Conservation (phyloP, 2,888 invertebrate species). For the Cetonia aurata region DNA sequence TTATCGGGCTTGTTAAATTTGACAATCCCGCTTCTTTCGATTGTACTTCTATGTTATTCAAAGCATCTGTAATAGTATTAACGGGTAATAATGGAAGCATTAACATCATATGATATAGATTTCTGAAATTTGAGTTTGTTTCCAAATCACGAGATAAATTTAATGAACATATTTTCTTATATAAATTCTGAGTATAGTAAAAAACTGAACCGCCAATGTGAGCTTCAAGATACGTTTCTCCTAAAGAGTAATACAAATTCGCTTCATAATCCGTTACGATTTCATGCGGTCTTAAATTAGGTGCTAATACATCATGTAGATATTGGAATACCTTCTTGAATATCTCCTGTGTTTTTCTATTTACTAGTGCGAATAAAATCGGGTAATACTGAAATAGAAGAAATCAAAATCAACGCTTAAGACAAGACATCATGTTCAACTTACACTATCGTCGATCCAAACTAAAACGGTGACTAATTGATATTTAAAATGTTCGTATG, state of each 20-base stretch:
- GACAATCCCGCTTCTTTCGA: constrained; percentile 57
- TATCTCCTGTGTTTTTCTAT: constrained; percentile 59
- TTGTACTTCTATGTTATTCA: constrained; percentile 61
- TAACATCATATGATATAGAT: constrained; percentile 63
- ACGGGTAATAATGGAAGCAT: constrained; percentile 64
- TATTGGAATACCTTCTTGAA: constrained; percentile 60
- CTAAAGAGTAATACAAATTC: constrained; percentile 62
- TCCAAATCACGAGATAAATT: constrained; percentile 60
- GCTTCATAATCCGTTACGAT: constrained; percentile 64
- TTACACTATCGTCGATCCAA: constrained; percentile 62
- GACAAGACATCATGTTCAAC: constrained; percentile 47
- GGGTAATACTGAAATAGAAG: constrained; percentile 60
- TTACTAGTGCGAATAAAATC: constrained; percentile 60
- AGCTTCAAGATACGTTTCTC: constrained; percentile 61
- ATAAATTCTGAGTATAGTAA: constrained; percentile 63
- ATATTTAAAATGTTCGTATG: constrained; percentile 59
- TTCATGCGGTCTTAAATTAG: constrained; percentile 60
- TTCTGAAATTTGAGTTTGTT: constrained; percentile 60
- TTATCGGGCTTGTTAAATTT: constrained; percentile 55
- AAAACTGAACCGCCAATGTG: constrained; percentile 63
- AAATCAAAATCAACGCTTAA: constrained; percentile 24
- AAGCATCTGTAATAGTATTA: constrained; percentile 62
- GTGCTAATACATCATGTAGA: constrained; percentile 58
- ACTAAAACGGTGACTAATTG: constrained; percentile 62
- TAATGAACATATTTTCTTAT: constrained; percentile 62